phyloP scores from a whole-genome alignment of 2,113 vertebrate species.

The Damaliscus lunatus region DNA sequence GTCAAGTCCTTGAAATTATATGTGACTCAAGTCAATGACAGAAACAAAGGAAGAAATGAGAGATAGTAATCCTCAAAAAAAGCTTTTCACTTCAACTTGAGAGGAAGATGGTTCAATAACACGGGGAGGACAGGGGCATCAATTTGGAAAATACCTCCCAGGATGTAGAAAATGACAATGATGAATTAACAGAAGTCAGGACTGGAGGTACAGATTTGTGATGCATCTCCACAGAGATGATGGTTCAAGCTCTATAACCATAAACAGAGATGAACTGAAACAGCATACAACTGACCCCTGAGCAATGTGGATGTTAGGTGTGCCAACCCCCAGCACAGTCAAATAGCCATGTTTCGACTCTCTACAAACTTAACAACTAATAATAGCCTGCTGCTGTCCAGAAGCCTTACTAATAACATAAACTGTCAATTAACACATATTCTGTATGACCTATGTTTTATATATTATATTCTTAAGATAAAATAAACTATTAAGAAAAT shows the following conservation, averaged over 20 bases:
- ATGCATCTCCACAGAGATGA: background rate
- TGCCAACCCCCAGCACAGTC: background rate
- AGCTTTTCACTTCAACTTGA: background rate
- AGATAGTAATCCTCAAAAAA: fast-evolving
- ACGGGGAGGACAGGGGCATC: background rate
- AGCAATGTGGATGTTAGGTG: background rate
- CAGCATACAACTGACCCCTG: background rate
- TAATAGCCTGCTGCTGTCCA: background rate
- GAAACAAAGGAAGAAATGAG: background rate
- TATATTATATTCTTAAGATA: background rate
- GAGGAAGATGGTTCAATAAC: background rate
- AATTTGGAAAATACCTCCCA: background rate
- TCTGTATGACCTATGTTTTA: background rate
- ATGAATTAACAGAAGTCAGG: background rate
- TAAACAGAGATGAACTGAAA: background rate
- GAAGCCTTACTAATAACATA: background rate
- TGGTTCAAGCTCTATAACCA: background rate
- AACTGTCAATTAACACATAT: background rate
- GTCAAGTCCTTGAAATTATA: background rate
- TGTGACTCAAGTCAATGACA: background rate
- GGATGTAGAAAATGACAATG: background rate
- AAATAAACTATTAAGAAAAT: background rate
- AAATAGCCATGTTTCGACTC: background rate
- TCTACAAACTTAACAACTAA: background rate
- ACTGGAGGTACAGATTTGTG: background rate